Evolutionary conservation across 2,797 vertebrate genomes (phyloP).

Genomic region (Aplochiton taeniatus): DNA sequence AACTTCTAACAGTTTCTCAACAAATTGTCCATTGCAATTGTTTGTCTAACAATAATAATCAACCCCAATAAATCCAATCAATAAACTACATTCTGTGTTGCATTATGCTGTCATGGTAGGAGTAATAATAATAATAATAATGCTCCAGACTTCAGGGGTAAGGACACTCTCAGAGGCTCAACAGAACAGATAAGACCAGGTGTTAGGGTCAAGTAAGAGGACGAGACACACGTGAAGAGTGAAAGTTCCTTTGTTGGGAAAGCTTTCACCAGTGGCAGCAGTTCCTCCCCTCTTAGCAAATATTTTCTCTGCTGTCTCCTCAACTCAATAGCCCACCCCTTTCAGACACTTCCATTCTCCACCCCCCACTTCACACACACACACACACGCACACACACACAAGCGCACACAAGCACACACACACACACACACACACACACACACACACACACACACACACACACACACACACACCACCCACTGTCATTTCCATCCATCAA

Average conservation of each 20-base stretch:
- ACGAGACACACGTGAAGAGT: conserved; percentile 39
- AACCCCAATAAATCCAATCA: too few relatives aligned
- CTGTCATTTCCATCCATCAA: conserved; percentile 62
- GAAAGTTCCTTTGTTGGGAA: conserved; percentile 63
- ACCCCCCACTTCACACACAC: neutral
- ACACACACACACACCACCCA: conserved; percentile 47
- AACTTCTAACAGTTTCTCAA: too few relatives aligned
- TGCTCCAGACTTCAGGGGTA: conserved; percentile 8
- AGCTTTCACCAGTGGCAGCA: conserved; percentile 51
- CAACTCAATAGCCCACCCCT: conserved; percentile 35
- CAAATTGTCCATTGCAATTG: too few relatives aligned
- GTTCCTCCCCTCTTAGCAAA: conserved; percentile 40
- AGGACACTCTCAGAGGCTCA: neutral
- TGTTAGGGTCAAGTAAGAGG: conserved; percentile 49
- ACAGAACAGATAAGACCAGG: conserved; percentile 41
- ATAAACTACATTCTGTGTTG: too few relatives aligned
- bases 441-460: conserved; percentile 5
- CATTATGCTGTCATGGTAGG: too few relatives aligned
- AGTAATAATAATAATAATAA: too few relatives aligned
- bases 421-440: neutral
- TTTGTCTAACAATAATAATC: too few relatives aligned
- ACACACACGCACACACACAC: neutral
- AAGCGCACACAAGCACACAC: neutral
- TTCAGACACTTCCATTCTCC: neutral
- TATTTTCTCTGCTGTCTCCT: conserved; percentile 58